Base-by-base conservation (phyloP, 2,888 invertebrate genomes). In the Ophion ellenae region DNA sequence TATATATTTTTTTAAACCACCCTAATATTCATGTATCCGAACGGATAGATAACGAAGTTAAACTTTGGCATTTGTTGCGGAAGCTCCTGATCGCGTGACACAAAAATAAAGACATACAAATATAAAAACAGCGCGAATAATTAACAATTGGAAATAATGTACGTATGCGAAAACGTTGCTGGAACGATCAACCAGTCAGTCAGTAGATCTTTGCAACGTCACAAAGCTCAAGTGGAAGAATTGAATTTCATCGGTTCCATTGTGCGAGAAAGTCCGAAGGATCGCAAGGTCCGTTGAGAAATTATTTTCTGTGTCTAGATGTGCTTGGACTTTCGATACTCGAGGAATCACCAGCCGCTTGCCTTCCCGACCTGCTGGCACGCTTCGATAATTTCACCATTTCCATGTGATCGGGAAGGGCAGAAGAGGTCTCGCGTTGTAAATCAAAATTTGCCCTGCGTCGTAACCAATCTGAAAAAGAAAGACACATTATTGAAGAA, bases 401-500 rank as follows among this genome's bases (percentile, higher is more conserved):
- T 59, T 83, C 83, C 2, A 86, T 75, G 53, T 78, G 73, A 24
- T 78, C 81, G 36, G 81, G 28, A 63, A 59, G 57, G 64, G 80
- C 77, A 28, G 63, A 69, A 1, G 73, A 78, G 47, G 77, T 81
- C 61, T 86, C 69, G 1, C 81, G 77, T 66, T 69, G 74, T 20
- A 86, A 45, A 66, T 78, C 83, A 20, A 83, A 83, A 40, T 86
- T 86, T 2, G 85, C 84, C 40, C 88, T 76, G 2, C 88, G 87
- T 61, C 84, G 69, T 28, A 88, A 66, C 87, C 87, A 88, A 81
- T 88, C 88, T 88, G 59, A 81, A 71, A 81, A 75, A 24, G n/a
- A 20, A 53, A 17, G 11, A 3, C 32, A 47, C 11, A 47, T 47
- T 67, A 63, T 47, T 45, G n/a, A 40, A 64, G 57, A 14, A 14